Evolutionary conservation across 2,888 invertebrate genomes (phyloP).

Genomic region (Diabrotica balteata): DNA sequence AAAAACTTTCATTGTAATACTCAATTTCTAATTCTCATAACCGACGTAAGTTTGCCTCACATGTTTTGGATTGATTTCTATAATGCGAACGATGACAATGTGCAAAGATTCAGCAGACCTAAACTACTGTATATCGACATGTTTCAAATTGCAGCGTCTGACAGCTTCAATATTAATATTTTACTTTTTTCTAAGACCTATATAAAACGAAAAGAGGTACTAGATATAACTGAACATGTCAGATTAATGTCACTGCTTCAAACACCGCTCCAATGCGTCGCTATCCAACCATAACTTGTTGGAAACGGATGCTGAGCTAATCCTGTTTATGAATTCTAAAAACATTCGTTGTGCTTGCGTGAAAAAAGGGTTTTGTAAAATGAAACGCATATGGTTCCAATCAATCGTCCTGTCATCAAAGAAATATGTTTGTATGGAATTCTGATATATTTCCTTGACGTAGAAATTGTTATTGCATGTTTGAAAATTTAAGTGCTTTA

Average conservation of each 20-base stretch:
- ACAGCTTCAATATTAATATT: no score
- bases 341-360: constrained; percentile 8
- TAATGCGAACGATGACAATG: no score
- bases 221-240: background rate
- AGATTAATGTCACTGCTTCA: constrained; percentile 6
- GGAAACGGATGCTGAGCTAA: constrained; percentile 9
- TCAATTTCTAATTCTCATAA: no score
- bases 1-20: no score
- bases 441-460: constrained; percentile 7
- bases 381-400: constrained; percentile 9
- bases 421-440: constrained; percentile 5
- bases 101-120: no score
- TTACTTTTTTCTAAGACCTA: no score
- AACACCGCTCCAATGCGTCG: background rate
- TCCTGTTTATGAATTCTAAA: constrained; percentile 12
- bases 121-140: no score
- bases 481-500: background rate
- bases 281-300: constrained; percentile 5
- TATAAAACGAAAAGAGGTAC: no score
- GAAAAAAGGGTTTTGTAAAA: constrained; percentile 8
- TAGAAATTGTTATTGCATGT: constrained; percentile 6
- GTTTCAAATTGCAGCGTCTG: no score
- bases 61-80: no score
- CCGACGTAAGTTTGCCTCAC: no score
- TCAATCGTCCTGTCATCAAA: constrained; percentile 15